Base-by-base conservation (phyloP, 2,113 vertebrate genomes). In the Ammospiza caudacuta region DNA sequence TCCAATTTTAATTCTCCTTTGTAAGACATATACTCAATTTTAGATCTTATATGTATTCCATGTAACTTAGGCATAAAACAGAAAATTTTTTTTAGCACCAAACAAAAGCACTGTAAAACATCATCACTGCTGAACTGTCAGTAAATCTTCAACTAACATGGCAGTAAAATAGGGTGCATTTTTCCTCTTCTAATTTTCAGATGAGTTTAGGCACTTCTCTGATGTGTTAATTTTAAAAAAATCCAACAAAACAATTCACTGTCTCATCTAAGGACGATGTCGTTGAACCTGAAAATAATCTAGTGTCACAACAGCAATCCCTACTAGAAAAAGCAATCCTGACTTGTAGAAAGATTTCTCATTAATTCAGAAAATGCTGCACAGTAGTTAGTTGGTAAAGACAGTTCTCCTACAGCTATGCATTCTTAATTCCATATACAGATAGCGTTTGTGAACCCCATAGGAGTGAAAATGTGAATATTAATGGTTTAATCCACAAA, bases 51-150 rank as follows among this genome's bases (percentile, higher is more conserved):
- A 85, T 46, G 12, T 31, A 85, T 64, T 78, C 28, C 49, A 69
- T 23, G 21, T 62, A 85, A 88, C 22, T 91, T 5, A 63, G 59
- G 35, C 75, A 80, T 58, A 69, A 46, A 89, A 73, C 18, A 62
- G 49, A 93, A 82, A 72, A 18, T 11, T 57, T 25, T 61, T 78
- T 77, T 76, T 79, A 89, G 49, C 59, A 70, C 15, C 58, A 87
- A 62, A 89, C n/a, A 82, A 84, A 94, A 88, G 17, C 61, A 78
- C 37, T 58, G 35, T 22, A 91, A 88, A 94, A 81, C 41, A n/a
- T 55, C 43, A 63, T 43, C 3, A 24, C 44, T 63, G 31, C 11
- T 77, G 51, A 88, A 51, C 8, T 82, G 66, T 31, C 70, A 79
- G 78, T 9, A 76, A 64, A 90, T n/a, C 51, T 79, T 22, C 66